These are phyloP conservation scores for Micrastur ruficollis DNA, from an alignment of 2,797 vertebrate species.

Conservation along the genomic window DNA sequence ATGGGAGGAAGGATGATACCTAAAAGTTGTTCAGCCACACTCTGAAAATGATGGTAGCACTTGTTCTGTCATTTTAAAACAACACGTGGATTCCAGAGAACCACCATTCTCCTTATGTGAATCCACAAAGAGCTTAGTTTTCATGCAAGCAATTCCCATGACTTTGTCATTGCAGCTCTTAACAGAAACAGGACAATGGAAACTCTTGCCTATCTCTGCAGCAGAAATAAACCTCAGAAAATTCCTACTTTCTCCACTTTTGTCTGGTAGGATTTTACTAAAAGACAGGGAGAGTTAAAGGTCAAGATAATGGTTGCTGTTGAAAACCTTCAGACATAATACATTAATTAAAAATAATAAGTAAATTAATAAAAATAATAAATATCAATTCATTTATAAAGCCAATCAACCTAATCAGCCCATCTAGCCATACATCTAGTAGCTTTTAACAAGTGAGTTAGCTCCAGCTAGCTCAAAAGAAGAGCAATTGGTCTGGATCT, in stretches of 20 bases:
- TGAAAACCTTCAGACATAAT: background rate
- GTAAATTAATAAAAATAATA: background rate
- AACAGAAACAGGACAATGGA: background rate
- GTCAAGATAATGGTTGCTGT: background rate
- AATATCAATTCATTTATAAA: background rate
- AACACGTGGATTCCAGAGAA: background rate
- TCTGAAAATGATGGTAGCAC: background rate
- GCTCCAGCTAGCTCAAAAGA: background rate
- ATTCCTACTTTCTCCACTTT: background rate
- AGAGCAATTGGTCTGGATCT: background rate
- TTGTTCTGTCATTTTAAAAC: background rate
- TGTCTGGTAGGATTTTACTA: background rate
- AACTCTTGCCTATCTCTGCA: background rate
- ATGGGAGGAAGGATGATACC: background rate
- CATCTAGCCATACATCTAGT: background rate
- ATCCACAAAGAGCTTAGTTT: background rate
- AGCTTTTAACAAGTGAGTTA: background rate
- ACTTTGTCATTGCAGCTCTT: background rate
- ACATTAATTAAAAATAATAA: background rate
- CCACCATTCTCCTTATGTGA: background rate
- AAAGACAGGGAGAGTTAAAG: background rate
- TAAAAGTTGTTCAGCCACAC: background rate
- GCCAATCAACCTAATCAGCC: background rate
- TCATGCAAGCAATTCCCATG: background rate
- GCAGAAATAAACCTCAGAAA: background rate